These are phyloP conservation scores for Crocidura indochinensis DNA, from an alignment of 2,797 vertebrate genomes.

Conservation along the genomic window DNA sequence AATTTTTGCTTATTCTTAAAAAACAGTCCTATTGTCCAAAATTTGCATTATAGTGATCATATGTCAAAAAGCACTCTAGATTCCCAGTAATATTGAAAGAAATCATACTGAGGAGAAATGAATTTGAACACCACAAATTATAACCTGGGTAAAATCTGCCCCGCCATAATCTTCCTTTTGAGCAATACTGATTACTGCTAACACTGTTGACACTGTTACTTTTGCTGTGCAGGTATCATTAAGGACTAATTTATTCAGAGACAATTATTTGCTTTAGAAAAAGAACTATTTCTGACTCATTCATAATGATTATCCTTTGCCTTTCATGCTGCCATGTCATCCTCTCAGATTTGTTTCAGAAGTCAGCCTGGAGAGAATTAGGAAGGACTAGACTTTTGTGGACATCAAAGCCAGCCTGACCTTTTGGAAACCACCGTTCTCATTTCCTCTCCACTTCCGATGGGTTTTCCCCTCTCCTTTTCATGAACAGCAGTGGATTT, in stretches of 20 bases:
- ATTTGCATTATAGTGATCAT: not conserved
- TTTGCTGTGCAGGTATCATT: not conserved
- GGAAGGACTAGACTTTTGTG: not conserved
- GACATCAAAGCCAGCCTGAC: constrained; percentile 35
- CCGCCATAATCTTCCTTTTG: not conserved
- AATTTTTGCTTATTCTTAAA: too few relatives aligned
- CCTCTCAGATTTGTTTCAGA: constrained; percentile 40
- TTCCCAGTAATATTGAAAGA: not conserved
- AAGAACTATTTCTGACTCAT: constrained; percentile 16
- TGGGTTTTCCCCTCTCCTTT: not conserved
- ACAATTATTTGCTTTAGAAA: constrained; percentile 24
- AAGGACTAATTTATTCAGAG: constrained; percentile 36
- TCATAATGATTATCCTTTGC: constrained; percentile 6
- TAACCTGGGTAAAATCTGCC: constrained; percentile 2
- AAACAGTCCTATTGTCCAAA: not conserved
- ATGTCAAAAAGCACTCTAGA: not conserved
- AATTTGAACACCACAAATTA: constrained; percentile 27
- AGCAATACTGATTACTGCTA: not conserved
- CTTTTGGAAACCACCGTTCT: not conserved
- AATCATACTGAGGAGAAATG: not conserved
- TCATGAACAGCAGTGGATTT: too few relatives aligned
- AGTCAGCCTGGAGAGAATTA: not conserved
- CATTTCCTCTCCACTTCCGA: not conserved
- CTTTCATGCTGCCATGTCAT: not conserved
- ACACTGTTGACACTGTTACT: not conserved